A percentile compares a stretch with the other conserved stretches of the same genome.
Conservation (phyloP, 2,113 vertebrate species). For the Xiphorhynchus elegans region DNA sequence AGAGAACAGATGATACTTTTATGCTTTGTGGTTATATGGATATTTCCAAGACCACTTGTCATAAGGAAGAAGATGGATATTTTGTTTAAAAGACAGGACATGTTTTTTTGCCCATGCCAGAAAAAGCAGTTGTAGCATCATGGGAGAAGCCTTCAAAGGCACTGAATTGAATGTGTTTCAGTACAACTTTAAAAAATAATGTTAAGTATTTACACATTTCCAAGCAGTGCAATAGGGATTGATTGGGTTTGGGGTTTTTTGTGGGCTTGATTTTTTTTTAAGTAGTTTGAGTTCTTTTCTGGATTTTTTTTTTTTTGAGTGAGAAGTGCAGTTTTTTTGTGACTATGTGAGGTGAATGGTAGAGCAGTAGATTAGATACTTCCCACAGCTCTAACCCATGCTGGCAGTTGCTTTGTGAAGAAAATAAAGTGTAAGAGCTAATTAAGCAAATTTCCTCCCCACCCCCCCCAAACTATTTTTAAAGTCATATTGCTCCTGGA, state of each 20-base stretch:
- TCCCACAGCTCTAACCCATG: not conserved
- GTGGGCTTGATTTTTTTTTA: rapidly evolving
- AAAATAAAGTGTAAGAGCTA: not conserved
- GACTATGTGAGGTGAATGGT: not conserved
- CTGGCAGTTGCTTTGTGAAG: not conserved
- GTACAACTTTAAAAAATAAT: not conserved
- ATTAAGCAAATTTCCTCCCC: not conserved
- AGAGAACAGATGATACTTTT: not conserved
- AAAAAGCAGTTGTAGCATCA: not conserved
- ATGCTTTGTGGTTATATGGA: not conserved
- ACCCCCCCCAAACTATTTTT: not conserved
- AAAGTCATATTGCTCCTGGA: not conserved
- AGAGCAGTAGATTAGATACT: not conserved
- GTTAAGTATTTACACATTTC: not conserved
- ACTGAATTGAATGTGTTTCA: not conserved
- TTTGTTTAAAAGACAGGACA: not conserved
- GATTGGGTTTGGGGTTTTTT: not conserved
- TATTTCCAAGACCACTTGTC: not conserved
- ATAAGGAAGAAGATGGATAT: not conserved
- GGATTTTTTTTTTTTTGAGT: not conserved
- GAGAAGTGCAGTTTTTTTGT: not conserved
- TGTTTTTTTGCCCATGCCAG: not conserved
- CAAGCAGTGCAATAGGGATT: not conserved
- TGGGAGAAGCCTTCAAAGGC: not conserved
- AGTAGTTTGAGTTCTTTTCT: not conserved